phyloP scores from a whole-genome alignment of 2,113 vertebrate species.

The Oenanthe melanoleuca region DNA sequence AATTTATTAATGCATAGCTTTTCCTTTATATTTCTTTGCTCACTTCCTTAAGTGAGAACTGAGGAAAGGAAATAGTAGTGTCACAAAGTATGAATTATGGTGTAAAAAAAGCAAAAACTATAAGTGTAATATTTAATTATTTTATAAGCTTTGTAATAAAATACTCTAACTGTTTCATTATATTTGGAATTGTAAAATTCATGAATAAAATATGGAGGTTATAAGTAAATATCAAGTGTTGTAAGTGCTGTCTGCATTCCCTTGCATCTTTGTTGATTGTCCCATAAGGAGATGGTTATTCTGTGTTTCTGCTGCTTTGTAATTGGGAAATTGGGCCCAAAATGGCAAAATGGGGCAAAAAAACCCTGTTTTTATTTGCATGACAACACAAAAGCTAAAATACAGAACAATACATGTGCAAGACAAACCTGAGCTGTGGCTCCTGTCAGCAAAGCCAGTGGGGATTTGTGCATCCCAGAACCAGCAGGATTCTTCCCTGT shows the following conservation, averaged over 20 bases:
- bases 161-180: slow-evolving; percentile 74
- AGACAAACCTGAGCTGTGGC: not conserved
- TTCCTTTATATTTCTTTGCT: slow-evolving; percentile 73
- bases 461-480: not conserved
- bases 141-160: slow-evolving; percentile 87
- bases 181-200: slow-evolving; percentile 71
- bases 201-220: slow-evolving; percentile 59
- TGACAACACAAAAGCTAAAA: not conserved
- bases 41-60: slow-evolving; percentile 64
- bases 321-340: not conserved
- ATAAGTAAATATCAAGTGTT: not conserved
- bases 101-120: slow-evolving; percentile 76
- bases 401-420: not conserved
- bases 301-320: not conserved
- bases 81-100: slow-evolving; percentile 75
- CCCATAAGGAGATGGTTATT: not conserved
- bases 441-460: not conserved
- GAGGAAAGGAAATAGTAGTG: slow-evolving; percentile 63
- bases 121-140: slow-evolving; percentile 88
- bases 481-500: not conserved
- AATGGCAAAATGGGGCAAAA: not conserved
- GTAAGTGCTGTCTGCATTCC: not conserved
- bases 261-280: not conserved
- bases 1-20: slow-evolving; percentile 85
- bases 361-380: not conserved